Evolutionary conservation across 2,888 invertebrate genomes (phyloP).

Genomic region (Xestia xanthographa): DNA sequence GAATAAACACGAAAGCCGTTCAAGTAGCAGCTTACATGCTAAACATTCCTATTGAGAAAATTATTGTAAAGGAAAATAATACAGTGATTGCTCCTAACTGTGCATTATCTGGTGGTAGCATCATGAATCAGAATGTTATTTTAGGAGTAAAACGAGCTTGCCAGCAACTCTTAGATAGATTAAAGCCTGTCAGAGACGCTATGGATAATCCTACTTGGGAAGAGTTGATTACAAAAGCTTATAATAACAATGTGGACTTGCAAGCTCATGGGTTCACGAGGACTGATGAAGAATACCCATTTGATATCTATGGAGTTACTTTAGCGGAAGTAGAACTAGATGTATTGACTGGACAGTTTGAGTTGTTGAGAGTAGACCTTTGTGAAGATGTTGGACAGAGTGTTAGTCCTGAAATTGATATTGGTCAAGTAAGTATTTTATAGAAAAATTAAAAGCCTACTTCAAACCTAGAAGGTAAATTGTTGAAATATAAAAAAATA

Average conservation of each 20-base stretch:
- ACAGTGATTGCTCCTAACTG: constrained; percentile 54
- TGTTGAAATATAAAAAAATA: not conserved
- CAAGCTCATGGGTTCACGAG: constrained; percentile 93
- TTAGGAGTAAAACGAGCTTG: constrained; percentile 70
- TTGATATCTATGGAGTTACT: constrained; percentile 72
- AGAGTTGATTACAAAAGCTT: constrained; percentile 88
- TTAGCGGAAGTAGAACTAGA: constrained; percentile 57
- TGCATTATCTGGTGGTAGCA: constrained; percentile 49
- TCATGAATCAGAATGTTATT: constrained; percentile 80
- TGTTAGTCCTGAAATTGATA: constrained; percentile 92
- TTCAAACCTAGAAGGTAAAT: not conserved
- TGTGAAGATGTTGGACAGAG: constrained; percentile 93
- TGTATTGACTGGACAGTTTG: constrained; percentile 93
- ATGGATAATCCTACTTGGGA: constrained; percentile 89
- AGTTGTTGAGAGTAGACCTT: constrained; percentile 92
- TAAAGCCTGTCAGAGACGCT: constrained; percentile 84
- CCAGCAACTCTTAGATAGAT: constrained; percentile 69
- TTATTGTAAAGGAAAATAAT: constrained; percentile 46
- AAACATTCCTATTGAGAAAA: constrained; percentile 40
- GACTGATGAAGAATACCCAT: constrained; percentile 35
- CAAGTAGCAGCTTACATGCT: constrained; percentile 86
- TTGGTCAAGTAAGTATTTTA: constrained; percentile 46
- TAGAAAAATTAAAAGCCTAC: not conserved
- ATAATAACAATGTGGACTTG: constrained; percentile 88
- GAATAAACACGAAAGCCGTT: constrained; percentile 93